These are phyloP conservation scores for Sitta carolinensis DNA, from an alignment of 2,797 vertebrate genomes.

Conservation along the genomic window DNA sequence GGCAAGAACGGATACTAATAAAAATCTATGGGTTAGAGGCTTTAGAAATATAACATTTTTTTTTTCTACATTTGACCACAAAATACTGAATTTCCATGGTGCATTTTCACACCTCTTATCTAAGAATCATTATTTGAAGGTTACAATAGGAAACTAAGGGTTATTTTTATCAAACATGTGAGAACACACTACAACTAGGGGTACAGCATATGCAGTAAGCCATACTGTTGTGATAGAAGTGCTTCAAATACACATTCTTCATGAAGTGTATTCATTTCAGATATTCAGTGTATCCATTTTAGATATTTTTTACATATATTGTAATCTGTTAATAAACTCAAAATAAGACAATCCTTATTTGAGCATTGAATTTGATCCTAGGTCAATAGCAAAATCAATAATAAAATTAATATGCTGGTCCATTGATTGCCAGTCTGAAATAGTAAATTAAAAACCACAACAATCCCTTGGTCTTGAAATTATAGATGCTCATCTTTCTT, in stretches of 20 bases:
- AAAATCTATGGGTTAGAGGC: rapidly evolving
- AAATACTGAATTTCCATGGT: not conserved
- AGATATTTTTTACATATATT: not conserved
- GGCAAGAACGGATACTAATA: not conserved
- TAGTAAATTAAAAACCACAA: not conserved
- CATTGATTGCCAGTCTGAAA: not conserved
- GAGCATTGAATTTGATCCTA: not conserved
- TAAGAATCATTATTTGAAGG: not conserved
- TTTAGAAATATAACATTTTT: not conserved
- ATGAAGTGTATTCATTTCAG: not conserved
- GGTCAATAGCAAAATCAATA: not conserved
- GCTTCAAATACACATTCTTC: not conserved
- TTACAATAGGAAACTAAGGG: not conserved
- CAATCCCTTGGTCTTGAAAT: not conserved
- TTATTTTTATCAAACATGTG: not conserved
- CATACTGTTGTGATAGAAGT: not conserved
- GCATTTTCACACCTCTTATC: not conserved
- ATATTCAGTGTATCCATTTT: not conserved
- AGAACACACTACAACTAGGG: not conserved
- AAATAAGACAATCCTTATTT: not conserved
- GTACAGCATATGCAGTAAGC: not conserved
- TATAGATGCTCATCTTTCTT: not conserved
- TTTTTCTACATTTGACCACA: not conserved
- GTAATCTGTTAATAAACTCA: not conserved
- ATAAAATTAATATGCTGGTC: not conserved